phyloP scores from a whole-genome alignment of 2,113 vertebrate genomes.

The Myotis davidii region DNA sequence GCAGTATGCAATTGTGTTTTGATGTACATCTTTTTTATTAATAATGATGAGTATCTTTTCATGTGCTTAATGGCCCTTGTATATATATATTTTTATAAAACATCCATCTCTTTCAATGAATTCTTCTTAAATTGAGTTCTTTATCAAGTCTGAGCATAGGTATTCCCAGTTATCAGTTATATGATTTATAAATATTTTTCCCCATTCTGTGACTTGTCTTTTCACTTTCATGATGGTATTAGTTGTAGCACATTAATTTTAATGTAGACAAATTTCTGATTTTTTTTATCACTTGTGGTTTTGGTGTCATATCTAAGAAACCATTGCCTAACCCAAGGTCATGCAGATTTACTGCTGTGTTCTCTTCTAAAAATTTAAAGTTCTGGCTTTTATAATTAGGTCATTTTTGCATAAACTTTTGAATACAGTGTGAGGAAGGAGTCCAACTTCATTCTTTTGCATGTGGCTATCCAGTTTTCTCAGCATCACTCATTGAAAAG shows the following conservation, averaged over 20 bases:
- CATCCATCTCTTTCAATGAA: background rate
- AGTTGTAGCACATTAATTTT: conserved; percentile 26
- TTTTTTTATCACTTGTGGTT: background rate
- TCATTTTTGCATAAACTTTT: background rate
- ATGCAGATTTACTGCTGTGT: background rate
- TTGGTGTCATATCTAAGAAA: background rate
- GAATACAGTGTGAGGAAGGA: background rate
- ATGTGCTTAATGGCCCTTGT: background rate
- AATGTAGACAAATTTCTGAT: background rate
- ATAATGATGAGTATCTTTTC: background rate
- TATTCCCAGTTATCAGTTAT: background rate
- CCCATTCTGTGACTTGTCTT: background rate
- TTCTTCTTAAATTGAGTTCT: background rate
- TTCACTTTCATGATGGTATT: background rate
- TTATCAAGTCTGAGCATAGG: background rate
- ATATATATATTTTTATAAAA: background rate
- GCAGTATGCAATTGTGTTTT: background rate
- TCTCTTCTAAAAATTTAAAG: background rate
- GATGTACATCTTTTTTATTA: background rate
- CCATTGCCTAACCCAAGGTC: background rate
- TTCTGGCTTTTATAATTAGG: background rate
- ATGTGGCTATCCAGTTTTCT: background rate
- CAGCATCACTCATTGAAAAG: background rate
- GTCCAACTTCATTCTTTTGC: background rate
- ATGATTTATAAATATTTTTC: background rate